Conservation (phyloP, 2,888 invertebrate species). For the Cryptocephalus primarius region DNA sequence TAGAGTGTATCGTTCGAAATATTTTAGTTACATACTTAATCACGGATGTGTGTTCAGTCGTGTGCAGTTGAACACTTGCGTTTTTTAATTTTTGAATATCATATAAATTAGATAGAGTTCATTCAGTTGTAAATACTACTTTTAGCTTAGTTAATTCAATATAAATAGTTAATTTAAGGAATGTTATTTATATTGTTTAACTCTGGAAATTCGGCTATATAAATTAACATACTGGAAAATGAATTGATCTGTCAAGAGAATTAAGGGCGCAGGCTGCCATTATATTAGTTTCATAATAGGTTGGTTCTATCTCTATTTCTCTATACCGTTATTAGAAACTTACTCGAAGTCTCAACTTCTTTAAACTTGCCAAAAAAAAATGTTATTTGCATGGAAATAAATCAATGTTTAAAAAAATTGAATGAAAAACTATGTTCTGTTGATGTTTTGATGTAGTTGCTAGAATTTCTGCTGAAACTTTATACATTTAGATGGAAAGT, state of each 20-base stretch:
- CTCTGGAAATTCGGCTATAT: constrained; percentile 14
- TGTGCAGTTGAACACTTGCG: constrained; percentile 24
- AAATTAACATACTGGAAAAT: constrained; percentile 7
- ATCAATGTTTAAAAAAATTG: constrained; percentile 24
- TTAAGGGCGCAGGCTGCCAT: constrained; percentile 18
- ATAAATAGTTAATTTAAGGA: constrained; percentile 16
- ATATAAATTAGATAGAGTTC: constrained; percentile 14
- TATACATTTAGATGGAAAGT: constrained; percentile 9
- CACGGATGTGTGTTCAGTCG: too few species aligned
- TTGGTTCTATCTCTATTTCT: constrained; percentile 6
- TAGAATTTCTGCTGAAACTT: constrained; percentile 28
- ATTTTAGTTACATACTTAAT: too few species aligned
- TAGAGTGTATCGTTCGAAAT: neutral
- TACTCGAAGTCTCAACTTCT: constrained; percentile 10
- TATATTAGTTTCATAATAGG: constrained; percentile 17
- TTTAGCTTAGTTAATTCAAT: constrained; percentile 26
- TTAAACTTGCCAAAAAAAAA: constrained; percentile 21
- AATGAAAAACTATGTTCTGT: constrained; percentile 22
- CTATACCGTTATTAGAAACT: constrained; percentile 8
- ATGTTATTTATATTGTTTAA: constrained; percentile 23
- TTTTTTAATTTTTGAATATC: constrained; percentile 6
- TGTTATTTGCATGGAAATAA: constrained; percentile 22
- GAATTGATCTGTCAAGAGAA: constrained; percentile 13
- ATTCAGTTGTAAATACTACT: constrained; percentile 27
- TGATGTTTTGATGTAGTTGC: constrained; percentile 28